Percentiles rank a stretch among this genome's conserved stretches.
Conservation (phyloP, 2,888 invertebrate genomes). For the Dascillus cervinus region DNA sequence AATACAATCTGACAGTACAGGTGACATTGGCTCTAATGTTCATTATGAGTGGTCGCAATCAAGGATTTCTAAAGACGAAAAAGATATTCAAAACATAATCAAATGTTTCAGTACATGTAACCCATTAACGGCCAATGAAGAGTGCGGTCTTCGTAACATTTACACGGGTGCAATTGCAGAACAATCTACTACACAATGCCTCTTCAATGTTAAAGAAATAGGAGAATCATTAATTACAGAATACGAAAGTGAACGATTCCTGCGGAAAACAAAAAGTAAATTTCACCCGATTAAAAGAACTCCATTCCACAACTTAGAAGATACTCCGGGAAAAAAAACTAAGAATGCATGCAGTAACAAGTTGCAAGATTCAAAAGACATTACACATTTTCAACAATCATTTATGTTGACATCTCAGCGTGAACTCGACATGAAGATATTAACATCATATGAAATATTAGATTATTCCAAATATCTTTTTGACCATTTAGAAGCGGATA, state of each 20-base stretch:
- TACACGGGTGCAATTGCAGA: constrained; percentile 5
- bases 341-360: constrained; percentile 9
- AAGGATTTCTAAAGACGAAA: constrained; percentile 19
- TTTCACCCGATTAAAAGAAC: constrained; percentile 6
- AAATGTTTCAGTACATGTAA: constrained; percentile 14
- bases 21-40: constrained; percentile 10
- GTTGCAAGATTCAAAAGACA: constrained; percentile 11
- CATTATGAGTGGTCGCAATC: constrained; percentile 21
- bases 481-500: constrained; percentile 22
- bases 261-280: constrained; percentile 7
- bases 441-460: constrained; percentile 12
- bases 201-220: constrained; percentile 6
- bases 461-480: constrained; percentile 14
- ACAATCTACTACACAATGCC: constrained; percentile 3
- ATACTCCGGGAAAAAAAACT: constrained; percentile 4
- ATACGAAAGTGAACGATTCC: constrained; percentile 16
- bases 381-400: constrained; percentile 11
- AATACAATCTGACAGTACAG: constrained; percentile 6
- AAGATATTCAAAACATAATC: constrained; percentile 18
- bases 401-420: constrained; percentile 13
- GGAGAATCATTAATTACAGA: constrained; percentile 7
- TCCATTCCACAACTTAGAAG: constrained; percentile 11
- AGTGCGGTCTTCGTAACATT: constrained; percentile 13
- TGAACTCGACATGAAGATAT: constrained; percentile 7
- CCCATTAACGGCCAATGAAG: constrained; percentile 8